Evolutionary conservation across 2,113 vertebrate genomes (phyloP).

Genomic region (Cnemophilus loriae): DNA sequence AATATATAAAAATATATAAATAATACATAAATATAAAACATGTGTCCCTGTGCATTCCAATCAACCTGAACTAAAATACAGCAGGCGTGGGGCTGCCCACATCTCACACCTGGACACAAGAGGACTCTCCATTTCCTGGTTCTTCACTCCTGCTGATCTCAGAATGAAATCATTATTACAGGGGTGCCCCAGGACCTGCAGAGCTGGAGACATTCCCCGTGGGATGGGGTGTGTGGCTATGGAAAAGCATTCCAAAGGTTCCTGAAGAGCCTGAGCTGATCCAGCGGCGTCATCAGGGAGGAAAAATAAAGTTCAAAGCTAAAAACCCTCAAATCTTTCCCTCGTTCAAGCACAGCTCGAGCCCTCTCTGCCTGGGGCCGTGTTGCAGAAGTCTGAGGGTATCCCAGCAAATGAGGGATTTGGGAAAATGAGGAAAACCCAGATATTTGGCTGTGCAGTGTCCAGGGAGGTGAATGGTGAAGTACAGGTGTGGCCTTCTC

Average conservation of each 20-base stretch:
- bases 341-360: neutral
- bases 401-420: neutral
- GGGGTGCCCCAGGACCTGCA: neutral
- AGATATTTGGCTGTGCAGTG: neutral
- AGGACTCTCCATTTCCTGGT: neutral
- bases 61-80: neutral
- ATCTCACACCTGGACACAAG: neutral
- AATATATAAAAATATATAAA: neutral
- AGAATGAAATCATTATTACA: neutral
- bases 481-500: neutral
- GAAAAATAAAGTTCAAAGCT: neutral
- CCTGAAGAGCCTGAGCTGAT: neutral
- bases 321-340: neutral
- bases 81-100: neutral
- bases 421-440: neutral
- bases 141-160: neutral
- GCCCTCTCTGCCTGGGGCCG: neutral
- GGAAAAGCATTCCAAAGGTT: neutral
- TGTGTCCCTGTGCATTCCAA: neutral
- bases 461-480: neutral
- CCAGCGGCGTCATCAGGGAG: neutral
- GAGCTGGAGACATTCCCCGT: neutral
- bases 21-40: neutral
- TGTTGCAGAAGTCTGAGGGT: rapidly evolving
- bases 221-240: neutral